These are phyloP conservation scores for Laterallus jamaicensis DNA, from an alignment of 2,113 vertebrate genomes.

Conservation along the genomic window DNA sequence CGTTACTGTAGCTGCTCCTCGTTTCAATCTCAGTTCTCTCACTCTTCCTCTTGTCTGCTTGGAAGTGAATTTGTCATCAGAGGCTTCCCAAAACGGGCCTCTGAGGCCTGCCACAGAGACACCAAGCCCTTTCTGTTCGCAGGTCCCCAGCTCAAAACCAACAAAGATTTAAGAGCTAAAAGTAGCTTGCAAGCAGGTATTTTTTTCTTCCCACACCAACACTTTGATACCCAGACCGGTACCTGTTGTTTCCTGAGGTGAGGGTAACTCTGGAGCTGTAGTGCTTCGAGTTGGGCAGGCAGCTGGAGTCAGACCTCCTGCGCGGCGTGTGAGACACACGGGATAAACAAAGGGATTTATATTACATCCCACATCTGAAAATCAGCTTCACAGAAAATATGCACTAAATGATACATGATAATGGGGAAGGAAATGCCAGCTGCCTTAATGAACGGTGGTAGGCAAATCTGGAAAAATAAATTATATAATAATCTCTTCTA, in stretches of 20 bases:
- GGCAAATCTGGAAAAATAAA: conserved; percentile 53
- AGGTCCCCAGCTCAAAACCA: not conserved
- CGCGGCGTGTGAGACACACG: not conserved
- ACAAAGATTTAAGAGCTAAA: not conserved
- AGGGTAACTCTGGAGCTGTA: not conserved
- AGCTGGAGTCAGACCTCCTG: conserved; percentile 17
- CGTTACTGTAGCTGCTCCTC: not conserved
- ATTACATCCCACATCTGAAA: conserved; percentile 41
- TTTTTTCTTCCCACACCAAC: not conserved
- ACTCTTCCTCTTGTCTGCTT: not conserved
- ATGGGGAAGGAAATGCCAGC: conserved; percentile 26
- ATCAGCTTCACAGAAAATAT: conserved; percentile 15
- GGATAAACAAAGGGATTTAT: not conserved
- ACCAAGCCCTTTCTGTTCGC: not conserved
- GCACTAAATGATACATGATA: conserved; percentile 37
- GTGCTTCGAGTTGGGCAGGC: not conserved
- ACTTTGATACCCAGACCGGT: not conserved
- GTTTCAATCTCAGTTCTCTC: not conserved
- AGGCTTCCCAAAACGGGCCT: not conserved
- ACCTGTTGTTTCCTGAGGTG: not conserved
- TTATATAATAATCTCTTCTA: conserved; percentile 24
- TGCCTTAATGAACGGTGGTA: conserved; percentile 24
- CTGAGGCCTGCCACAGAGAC: not conserved
- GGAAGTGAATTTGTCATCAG: not conserved
- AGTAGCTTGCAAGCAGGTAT: not conserved